A percentile compares a stretch with the other conserved stretches of the same genome.
These are phyloP conservation scores for Lepidocyrtoides sp. DNA, from an alignment of 2,888 invertebrate species.

Conservation along the genomic window DNA sequence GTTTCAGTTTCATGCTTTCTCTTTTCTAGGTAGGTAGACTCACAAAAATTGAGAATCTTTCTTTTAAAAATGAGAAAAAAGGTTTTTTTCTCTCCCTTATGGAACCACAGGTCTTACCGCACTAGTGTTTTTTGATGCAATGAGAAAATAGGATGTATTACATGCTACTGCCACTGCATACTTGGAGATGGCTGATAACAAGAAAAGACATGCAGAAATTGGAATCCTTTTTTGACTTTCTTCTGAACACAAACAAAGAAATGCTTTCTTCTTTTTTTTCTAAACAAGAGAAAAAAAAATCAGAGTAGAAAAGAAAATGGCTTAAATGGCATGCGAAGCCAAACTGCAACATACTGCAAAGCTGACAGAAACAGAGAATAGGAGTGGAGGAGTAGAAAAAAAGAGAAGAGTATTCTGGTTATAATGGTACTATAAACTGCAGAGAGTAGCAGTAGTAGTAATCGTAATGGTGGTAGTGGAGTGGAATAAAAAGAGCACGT, in stretches of 20 bases:
- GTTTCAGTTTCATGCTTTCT: neutral
- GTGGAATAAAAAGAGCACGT: conserved; percentile 13
- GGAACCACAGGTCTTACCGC: neutral
- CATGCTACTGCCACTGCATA: neutral
- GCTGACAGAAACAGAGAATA: conserved; percentile 63
- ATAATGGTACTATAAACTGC: conserved; percentile 30
- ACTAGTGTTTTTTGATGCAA: conserved; percentile 1
- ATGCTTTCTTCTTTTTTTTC: neutral
- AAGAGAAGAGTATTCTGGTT: neutral
- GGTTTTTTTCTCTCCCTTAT: neutral
- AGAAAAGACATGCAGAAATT: conserved; percentile 54
- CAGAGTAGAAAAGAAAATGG: conserved; percentile 23
- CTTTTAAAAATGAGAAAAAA: conserved; percentile 3
- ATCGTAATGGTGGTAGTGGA: conserved; percentile 13
- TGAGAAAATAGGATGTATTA: neutral
- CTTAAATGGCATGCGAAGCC: conserved; percentile 38
- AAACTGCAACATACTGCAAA: conserved; percentile 58
- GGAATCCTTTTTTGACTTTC: conserved; percentile 70
- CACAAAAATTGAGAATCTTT: conserved; percentile 51
- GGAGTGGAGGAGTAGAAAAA: conserved; percentile 31
- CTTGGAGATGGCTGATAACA: conserved; percentile 25
- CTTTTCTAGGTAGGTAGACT: neutral
- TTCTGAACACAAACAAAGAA: conserved; percentile 36
- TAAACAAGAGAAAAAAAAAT: conserved; percentile 10
- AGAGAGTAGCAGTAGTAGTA: neutral